A percentile compares a stretch with the other conserved stretches of the same genome.
phyloP scores from a whole-genome alignment of 2,113 vertebrate species.

The Pteruthius melanotis region DNA sequence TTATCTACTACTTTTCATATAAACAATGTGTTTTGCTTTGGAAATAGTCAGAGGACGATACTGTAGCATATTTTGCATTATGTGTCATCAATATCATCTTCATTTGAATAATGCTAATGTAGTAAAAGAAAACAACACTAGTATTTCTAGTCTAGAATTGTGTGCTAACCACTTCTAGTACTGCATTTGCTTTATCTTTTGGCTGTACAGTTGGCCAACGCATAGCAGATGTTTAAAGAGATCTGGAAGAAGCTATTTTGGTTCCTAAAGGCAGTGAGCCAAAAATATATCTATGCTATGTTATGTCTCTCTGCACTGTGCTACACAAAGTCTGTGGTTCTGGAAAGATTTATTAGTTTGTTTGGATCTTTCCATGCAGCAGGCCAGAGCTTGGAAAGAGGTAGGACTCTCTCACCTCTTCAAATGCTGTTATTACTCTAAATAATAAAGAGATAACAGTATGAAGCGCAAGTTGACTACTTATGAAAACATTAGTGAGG shows the following conservation, averaged over 20 bases:
- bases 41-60: neutral
- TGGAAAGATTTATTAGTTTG: neutral
- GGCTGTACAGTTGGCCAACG: neutral
- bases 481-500: neutral
- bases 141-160: neutral
- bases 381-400: neutral
- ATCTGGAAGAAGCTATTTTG: neutral
- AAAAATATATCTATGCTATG: neutral
- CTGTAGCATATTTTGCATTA: neutral
- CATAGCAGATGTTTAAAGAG: neutral
- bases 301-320: neutral
- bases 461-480: neutral
- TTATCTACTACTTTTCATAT: neutral
- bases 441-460: neutral
- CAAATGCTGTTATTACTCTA: neutral
- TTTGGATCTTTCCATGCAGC: neutral
- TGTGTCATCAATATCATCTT: neutral
- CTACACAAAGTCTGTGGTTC: neutral
- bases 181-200: neutral
- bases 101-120: neutral
- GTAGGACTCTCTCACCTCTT: neutral
- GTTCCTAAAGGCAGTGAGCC: neutral
- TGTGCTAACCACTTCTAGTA: neutral
- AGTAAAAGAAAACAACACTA: neutral
- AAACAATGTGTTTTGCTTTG: neutral